phyloP scores from a whole-genome alignment of 2,888 invertebrate species.

The Xestobium rufovillosum region DNA sequence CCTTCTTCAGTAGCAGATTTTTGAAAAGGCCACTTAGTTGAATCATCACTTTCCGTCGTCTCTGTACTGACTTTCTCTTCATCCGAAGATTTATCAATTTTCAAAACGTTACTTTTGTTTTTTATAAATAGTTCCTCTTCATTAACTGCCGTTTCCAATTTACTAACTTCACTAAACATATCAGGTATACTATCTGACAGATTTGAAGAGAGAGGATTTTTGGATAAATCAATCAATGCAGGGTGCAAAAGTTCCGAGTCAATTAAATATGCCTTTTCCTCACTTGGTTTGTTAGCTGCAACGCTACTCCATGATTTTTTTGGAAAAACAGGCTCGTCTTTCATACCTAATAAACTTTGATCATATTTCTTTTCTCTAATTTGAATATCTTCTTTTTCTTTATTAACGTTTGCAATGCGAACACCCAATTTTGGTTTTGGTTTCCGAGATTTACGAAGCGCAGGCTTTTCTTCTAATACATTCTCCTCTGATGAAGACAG shows the following conservation, averaged over 20 bases:
- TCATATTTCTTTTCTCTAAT: conserved; percentile 21
- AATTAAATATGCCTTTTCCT: not conserved
- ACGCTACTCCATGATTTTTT: conserved; percentile 51
- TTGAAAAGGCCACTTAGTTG: conserved; percentile 39
- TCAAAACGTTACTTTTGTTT: conserved; percentile 32
- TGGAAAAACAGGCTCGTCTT: conserved; percentile 28
- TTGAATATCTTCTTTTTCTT: conserved; percentile 20
- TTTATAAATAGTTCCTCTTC: conserved; percentile 17
- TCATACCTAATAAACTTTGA: conserved; percentile 16
- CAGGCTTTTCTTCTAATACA: conserved; percentile 24
- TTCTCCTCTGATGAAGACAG: not conserved
- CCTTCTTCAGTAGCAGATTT: conserved; percentile 41
- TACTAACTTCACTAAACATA: not conserved
- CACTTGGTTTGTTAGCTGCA: conserved; percentile 38
- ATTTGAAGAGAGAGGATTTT: no score
- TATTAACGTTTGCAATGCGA: conserved; percentile 29
- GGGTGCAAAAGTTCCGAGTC: not conserved
- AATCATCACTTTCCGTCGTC: conserved; percentile 52
- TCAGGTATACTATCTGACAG: no score
- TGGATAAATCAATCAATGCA: not conserved
- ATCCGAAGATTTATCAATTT: conserved; percentile 51
- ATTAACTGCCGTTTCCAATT: conserved; percentile 10
- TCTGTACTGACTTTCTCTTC: conserved; percentile 50
- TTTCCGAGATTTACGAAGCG: conserved; percentile 35
- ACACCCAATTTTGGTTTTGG: conserved; percentile 41